Conservation (phyloP, 2,113 vertebrate genomes). For the Neodon shergylaensis region DNA sequence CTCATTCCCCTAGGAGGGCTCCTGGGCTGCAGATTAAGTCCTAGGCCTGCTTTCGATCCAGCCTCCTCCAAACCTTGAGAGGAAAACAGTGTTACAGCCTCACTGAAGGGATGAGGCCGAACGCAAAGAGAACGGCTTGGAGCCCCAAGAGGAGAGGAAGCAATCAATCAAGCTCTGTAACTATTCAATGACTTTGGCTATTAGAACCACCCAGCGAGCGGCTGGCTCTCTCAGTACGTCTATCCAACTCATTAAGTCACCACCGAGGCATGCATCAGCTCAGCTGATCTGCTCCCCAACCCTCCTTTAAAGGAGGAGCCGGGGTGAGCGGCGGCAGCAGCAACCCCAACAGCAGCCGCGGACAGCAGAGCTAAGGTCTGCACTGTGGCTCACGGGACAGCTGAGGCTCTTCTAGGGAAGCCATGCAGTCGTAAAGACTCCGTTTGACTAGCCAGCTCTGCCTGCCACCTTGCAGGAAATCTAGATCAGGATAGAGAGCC, state of each 20-base stretch:
- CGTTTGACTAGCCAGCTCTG: background rate
- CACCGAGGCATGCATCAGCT: background rate
- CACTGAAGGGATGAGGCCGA: background rate
- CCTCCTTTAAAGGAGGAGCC: background rate
- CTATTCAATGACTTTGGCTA: background rate
- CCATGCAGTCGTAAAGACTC: background rate
- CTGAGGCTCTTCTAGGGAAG: background rate
- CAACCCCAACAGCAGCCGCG: background rate
- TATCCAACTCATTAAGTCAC: background rate
- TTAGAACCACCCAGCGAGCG: background rate
- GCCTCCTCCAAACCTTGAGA: background rate
- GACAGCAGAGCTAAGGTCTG: background rate
- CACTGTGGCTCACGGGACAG: fast-evolving
- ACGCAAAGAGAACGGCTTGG: background rate
- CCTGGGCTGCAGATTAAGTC: background rate
- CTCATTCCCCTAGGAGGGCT: background rate
- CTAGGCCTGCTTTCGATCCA: background rate
- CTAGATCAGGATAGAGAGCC: background rate
- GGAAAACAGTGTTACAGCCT: background rate
- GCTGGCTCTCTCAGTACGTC: background rate
- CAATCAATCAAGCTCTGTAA: background rate
- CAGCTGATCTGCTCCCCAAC: background rate
- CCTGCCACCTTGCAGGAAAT: background rate
- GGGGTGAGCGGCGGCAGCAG: background rate
- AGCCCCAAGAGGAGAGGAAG: background rate